Evolutionary conservation across 2,797 vertebrate genomes (phyloP).

Genomic region (Phataginus tricuspis): DNA sequence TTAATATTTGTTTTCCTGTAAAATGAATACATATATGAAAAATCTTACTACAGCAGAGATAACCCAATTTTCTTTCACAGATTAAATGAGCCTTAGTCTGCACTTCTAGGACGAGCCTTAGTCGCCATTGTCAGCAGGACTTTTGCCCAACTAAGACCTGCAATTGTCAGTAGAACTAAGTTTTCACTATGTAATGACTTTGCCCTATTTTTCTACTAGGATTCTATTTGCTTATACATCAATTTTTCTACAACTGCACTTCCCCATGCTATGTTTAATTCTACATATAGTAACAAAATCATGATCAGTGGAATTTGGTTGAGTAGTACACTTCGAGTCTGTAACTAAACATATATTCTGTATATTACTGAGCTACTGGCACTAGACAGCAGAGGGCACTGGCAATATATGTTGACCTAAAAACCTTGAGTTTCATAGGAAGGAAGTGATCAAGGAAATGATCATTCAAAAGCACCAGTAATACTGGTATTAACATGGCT

Average conservation of each 20-base stretch:
- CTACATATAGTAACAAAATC: conserved; percentile 12
- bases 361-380: background rate
- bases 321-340: background rate
- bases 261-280: background rate
- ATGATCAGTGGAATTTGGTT: background rate
- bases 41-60: background rate
- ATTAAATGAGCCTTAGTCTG: background rate
- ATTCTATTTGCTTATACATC: background rate
- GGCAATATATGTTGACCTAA: background rate
- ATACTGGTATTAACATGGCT: background rate
- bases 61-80: background rate
- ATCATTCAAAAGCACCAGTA: background rate
- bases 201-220: background rate
- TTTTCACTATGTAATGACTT: background rate
- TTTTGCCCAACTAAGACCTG: background rate
- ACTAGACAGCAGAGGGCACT: background rate
- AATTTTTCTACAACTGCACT: background rate
- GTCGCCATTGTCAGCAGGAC: background rate
- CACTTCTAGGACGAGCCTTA: background rate
- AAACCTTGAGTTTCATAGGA: background rate
- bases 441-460: background rate
- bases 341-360: background rate
- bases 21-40: conserved; percentile 27
- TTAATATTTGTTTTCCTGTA: conserved; percentile 20
- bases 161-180: background rate